Conservation (phyloP, 1,140 invertebrate genomes). For the Leptestheria dahalacensis region DNA sequence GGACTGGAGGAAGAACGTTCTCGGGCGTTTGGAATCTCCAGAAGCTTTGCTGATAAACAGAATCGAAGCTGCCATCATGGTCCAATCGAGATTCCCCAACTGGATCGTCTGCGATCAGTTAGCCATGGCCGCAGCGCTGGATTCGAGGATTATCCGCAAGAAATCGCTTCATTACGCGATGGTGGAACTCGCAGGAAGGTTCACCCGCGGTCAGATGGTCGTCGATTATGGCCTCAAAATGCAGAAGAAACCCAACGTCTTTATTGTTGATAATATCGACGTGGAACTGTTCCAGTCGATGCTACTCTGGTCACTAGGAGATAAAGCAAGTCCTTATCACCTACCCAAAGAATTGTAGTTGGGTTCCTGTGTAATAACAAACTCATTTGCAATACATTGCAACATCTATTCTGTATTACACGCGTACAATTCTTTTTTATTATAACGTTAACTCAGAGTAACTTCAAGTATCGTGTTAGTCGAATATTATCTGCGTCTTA, state of each 20-base stretch:
- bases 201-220: slow-evolving; percentile 42
- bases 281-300: slow-evolving; percentile 33
- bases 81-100: slow-evolving; percentile 22
- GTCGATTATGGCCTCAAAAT: slow-evolving; percentile 36
- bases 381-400: too few species aligned
- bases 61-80: slow-evolving; percentile 33
- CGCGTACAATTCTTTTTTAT: too few species aligned
- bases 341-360: neutral
- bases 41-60: slow-evolving; percentile 36
- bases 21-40: slow-evolving; percentile 29
- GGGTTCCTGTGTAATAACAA: too few species aligned
- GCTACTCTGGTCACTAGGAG: slow-evolving; percentile 23
- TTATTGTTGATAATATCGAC: slow-evolving; percentile 36
- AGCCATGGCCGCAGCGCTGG: slow-evolving; percentile 34
- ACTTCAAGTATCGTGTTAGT: too few species aligned
- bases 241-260: slow-evolving; percentile 29
- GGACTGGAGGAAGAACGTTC: slow-evolving; percentile 25
- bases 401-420: too few species aligned
- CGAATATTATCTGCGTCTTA: too few species aligned
- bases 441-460: too few species aligned
- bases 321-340: neutral
- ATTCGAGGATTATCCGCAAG: slow-evolving; percentile 24
- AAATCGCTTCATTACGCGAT: slow-evolving; percentile 31
- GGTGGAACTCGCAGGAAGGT: slow-evolving; percentile 37
- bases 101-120: slow-evolving; percentile 41